phyloP scores from a whole-genome alignment of 1,140 invertebrate species.

The Idris sp. region DNA sequence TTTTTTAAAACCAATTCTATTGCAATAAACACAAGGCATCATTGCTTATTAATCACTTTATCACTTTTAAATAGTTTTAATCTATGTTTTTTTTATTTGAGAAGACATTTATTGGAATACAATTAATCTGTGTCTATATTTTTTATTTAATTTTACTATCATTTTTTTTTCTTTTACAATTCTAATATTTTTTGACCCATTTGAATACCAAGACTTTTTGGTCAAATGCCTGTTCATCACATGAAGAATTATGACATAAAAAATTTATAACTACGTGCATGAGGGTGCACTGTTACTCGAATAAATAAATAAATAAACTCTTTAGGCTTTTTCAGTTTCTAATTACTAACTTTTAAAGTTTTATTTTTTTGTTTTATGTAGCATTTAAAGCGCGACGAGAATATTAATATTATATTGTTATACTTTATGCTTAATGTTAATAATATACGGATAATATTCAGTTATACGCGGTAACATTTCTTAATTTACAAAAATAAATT shows the following conservation, averaged over 20 bases:
- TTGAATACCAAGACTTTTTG: constrained; percentile 10
- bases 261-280: constrained; percentile 28
- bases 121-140: too few species aligned
- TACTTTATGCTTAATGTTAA: constrained; percentile 26
- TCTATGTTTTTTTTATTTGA: too few species aligned
- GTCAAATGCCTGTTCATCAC: constrained; percentile 37
- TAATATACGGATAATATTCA: constrained; percentile 33
- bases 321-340: constrained; percentile 17
- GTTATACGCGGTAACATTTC: constrained; percentile 35
- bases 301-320: constrained; percentile 47
- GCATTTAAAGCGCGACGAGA: constrained; percentile 22
- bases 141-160: too few species aligned
- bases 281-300: constrained; percentile 6
- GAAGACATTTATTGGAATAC: too few species aligned
- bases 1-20: too few species aligned
- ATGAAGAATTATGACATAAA: constrained; percentile 27
- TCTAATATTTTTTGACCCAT: constrained; percentile 5
- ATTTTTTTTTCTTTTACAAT: constrained; percentile 10
- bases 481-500: constrained; percentile 38
- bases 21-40: too few species aligned
- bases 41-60: background rate
- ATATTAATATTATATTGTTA: constrained; percentile 5
- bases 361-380: too few species aligned
- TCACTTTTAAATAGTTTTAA: background rate
- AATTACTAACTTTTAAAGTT: too few species aligned